phyloP scores from a whole-genome alignment of 2,888 invertebrate species.

The Cyclophora punctaria region DNA sequence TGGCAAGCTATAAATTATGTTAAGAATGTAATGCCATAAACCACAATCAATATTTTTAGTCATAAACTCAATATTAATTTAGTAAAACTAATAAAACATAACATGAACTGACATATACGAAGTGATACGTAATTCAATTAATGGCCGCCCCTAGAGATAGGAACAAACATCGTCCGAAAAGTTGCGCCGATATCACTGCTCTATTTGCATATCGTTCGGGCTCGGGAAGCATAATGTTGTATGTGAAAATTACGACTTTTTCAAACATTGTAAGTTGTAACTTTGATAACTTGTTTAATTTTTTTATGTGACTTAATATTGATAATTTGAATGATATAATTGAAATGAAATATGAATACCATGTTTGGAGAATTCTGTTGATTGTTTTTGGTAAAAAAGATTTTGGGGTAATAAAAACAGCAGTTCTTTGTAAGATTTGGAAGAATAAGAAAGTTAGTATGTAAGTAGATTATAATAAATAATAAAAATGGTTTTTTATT shows the following conservation, averaged over 20 bases:
- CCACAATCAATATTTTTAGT: background rate
- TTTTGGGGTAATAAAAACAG: too few relatives aligned
- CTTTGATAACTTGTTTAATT: too few relatives aligned
- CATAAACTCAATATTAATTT: background rate
- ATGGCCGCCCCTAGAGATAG: conserved; percentile 33
- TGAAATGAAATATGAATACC: too few relatives aligned
- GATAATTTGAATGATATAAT: too few relatives aligned
- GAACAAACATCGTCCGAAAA: conserved; percentile 49
- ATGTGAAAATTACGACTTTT: background rate
- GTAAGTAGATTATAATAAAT: too few relatives aligned
- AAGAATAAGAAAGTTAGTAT: too few relatives aligned
- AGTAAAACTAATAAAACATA: conserved; percentile 20
- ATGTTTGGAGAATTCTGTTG: too few relatives aligned
- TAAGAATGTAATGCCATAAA: too few relatives aligned
- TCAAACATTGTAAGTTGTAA: background rate
- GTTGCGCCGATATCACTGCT: conserved; percentile 42
- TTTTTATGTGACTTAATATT: too few relatives aligned
- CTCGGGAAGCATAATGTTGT: conserved; percentile 7
- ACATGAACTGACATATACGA: conserved; percentile 15
- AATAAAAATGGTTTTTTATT: background rate
- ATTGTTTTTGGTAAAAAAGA: too few relatives aligned
- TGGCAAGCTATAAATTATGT: too few relatives aligned
- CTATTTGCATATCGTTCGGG: conserved; percentile 42
- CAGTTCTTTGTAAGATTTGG: too few relatives aligned
- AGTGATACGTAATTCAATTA: conserved; percentile 62